Evolutionary conservation across 2,888 invertebrate species (phyloP).

Genomic region (Eutolmus rufibarbis): DNA sequence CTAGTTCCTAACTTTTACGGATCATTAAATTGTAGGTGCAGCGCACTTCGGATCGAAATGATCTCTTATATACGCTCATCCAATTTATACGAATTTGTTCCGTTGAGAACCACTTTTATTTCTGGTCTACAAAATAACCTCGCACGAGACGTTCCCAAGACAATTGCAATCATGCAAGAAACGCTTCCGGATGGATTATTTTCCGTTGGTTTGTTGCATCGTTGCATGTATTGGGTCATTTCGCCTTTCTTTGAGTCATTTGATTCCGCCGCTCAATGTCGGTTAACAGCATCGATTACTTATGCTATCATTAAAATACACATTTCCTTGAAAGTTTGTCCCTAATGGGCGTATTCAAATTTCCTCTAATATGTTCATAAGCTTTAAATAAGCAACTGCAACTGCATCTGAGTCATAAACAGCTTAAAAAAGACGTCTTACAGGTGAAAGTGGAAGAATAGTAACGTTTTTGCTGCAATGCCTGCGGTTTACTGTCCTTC

Average conservation of each 20-base stretch:
- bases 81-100: neutral
- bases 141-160: neutral
- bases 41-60: neutral
- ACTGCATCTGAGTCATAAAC: neutral
- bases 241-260: neutral
- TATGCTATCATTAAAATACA: neutral
- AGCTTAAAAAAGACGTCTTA: neutral
- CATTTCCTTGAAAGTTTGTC: neutral
- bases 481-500: neutral
- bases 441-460: neutral
- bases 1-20: neutral
- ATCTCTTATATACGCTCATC: neutral
- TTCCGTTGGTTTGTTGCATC: neutral
- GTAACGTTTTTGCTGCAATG: neutral
- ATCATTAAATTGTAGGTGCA: neutral
- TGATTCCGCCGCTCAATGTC: neutral
- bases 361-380: neutral
- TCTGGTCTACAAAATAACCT: neutral
- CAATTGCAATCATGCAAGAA: neutral
- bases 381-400: neutral
- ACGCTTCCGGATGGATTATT: neutral
- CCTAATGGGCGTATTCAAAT: neutral
- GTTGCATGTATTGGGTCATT: neutral
- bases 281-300: neutral
- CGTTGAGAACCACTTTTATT: neutral